Conservation (phyloP, 2,113 vertebrate genomes). For the Centropristis striata region DNA sequence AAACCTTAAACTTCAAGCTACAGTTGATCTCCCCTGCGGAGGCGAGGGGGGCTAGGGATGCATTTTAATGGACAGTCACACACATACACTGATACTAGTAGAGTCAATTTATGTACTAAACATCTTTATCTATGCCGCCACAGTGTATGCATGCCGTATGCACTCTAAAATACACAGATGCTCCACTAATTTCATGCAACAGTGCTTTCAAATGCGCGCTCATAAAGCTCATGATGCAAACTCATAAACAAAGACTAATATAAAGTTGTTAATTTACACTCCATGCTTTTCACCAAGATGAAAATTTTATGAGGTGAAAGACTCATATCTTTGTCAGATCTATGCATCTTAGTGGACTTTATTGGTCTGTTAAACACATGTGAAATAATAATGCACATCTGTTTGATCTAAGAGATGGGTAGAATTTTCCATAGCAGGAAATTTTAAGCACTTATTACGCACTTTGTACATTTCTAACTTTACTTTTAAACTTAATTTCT, state of each 20-base stretch:
- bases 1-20: slow-evolving; percentile 18
- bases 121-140: not conserved
- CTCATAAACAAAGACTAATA: slow-evolving; percentile 43
- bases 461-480: not conserved
- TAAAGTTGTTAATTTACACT: slow-evolving; percentile 34
- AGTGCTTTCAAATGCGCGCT: slow-evolving; percentile 7
- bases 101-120: slow-evolving; percentile 16
- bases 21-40: slow-evolving; percentile 1
- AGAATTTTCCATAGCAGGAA: not conserved
- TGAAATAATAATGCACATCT: not conserved
- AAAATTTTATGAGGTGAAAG: slow-evolving; percentile 34
- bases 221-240: slow-evolving; percentile 37
- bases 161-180: not conserved
- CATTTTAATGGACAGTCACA: slow-evolving; percentile 17
- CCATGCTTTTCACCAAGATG: not conserved
- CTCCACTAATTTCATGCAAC: not conserved
- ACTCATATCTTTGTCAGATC: slow-evolving; percentile 13
- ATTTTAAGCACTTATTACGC: not conserved
- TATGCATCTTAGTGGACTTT: not conserved
- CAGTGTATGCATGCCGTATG: not conserved
- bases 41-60: not conserved
- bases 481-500: not conserved
- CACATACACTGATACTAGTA: not conserved
- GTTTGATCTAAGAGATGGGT: not conserved
- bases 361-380: not conserved